These are phyloP conservation scores for Corynorhinus townsendii DNA, from an alignment of 2,113 vertebrate species.

Conservation along the genomic window DNA sequence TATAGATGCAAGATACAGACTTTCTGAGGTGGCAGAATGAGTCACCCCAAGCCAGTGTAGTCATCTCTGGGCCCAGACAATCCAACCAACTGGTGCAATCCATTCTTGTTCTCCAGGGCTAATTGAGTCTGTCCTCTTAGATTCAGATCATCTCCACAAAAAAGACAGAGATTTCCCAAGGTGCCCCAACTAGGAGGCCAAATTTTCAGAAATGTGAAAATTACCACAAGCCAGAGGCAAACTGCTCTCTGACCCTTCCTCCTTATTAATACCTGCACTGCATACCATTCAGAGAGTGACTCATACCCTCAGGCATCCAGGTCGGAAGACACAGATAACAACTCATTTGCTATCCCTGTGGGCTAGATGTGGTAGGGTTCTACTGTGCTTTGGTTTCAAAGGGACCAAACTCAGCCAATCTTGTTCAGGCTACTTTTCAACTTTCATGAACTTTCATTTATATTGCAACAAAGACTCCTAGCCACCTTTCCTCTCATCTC, in stretches of 20 bases:
- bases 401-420: neutral
- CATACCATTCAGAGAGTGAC: neutral
- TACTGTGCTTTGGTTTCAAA: neutral
- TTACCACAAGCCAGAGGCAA: neutral
- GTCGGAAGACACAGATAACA: neutral
- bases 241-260: neutral
- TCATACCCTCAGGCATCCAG: neutral
- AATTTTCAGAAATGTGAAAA: slow-evolving; percentile 3
- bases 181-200: neutral
- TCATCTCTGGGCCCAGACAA: neutral
- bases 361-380: neutral
- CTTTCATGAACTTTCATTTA: neutral
- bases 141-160: neutral
- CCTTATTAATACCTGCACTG: neutral
- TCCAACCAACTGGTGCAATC: neutral
- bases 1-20: neutral
- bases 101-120: neutral
- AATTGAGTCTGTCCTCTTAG: neutral
- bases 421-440: neutral
- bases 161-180: neutral
- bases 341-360: neutral
- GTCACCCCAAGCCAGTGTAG: neutral
- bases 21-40: neutral
- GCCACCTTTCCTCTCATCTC: neutral
- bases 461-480: neutral